These are phyloP conservation scores for Acleris literana DNA, from an alignment of 2,888 invertebrate species.

Conservation along the genomic window DNA sequence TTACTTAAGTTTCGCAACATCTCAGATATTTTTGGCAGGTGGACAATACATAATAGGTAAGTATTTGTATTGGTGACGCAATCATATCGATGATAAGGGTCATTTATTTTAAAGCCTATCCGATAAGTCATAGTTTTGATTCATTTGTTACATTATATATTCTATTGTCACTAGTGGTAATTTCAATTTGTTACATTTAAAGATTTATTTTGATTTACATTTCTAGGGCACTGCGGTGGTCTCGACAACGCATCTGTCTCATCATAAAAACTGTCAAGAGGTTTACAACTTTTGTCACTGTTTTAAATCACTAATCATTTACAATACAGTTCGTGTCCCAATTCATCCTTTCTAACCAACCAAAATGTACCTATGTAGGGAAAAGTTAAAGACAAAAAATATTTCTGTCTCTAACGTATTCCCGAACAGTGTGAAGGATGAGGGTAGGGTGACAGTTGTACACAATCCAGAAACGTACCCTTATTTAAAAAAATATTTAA, in stretches of 20 bases:
- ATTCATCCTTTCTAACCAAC: too few species aligned
- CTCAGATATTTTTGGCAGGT: slow-evolving; percentile 11
- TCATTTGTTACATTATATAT: neutral
- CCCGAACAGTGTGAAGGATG: neutral
- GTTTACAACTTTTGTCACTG: neutral
- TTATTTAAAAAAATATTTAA: slow-evolving; percentile 60
- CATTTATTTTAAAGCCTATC: slow-evolving; percentile 2
- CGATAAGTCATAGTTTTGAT: slow-evolving; percentile 3
- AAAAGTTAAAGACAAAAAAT: too few species aligned
- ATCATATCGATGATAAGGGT: slow-evolving; percentile 2
- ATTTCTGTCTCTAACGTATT: slow-evolving; percentile 1
- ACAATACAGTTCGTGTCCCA: too few species aligned
- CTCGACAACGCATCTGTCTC: too few species aligned
- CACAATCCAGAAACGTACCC: slow-evolving; percentile 35
- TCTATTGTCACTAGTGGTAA: neutral
- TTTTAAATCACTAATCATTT: neutral
- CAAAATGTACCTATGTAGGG: too few species aligned
- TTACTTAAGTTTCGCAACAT: neutral
- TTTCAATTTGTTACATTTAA: neutral
- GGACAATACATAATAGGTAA: neutral
- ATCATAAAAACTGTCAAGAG: neutral
- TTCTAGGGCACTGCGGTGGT: neutral
- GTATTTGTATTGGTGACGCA: neutral
- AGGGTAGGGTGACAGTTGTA: neutral
- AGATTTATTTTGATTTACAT: neutral